These are phyloP conservation scores for Heliothis peltigera DNA, from an alignment of 2,888 invertebrate species.

Conservation along the genomic window DNA sequence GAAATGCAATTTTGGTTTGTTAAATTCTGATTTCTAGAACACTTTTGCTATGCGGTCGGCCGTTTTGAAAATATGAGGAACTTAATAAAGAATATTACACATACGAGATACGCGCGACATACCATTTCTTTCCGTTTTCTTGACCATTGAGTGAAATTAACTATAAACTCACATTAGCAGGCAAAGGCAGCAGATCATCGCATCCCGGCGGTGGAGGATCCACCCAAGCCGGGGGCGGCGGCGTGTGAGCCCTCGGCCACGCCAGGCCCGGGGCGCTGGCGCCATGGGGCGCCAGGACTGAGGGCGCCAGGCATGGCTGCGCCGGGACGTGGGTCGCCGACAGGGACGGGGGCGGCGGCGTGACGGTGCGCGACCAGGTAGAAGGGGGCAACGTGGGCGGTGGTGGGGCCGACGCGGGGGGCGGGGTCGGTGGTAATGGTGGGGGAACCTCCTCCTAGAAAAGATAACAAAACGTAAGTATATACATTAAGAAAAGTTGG, in stretches of 20 bases:
- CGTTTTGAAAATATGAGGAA: too few relatives aligned
- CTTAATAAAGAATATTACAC: too few relatives aligned
- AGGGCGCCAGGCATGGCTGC: constrained; percentile 58
- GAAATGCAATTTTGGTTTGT: constrained; percentile 1
- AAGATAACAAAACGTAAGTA: too few relatives aligned
- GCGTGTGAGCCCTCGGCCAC: constrained; percentile 67
- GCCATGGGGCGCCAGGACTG: constrained; percentile 21
- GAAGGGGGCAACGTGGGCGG: constrained; percentile 50
- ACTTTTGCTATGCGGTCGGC: too few relatives aligned
- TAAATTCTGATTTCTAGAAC: background rate
- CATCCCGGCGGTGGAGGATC: constrained; percentile 82
- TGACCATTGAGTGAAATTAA: too few relatives aligned
- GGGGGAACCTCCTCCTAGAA: constrained; percentile 51
- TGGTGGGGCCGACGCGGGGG: background rate
- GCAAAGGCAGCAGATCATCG: constrained; percentile 72
- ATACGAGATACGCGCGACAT: too few relatives aligned
- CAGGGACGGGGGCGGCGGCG: constrained; percentile 72
- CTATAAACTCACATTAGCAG: constrained; percentile 40
- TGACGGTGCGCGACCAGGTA: constrained; percentile 58
- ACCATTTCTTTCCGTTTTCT: too few relatives aligned
- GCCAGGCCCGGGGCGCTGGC: constrained; percentile 41
- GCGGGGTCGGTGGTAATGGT: constrained; percentile 20
- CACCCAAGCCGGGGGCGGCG: constrained; percentile 76
- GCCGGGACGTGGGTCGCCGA: constrained; percentile 22
- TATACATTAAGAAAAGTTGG: too few relatives aligned